Evolutionary conservation across 2,113 vertebrate species (phyloP).

Genomic region (Passer montanus): DNA sequence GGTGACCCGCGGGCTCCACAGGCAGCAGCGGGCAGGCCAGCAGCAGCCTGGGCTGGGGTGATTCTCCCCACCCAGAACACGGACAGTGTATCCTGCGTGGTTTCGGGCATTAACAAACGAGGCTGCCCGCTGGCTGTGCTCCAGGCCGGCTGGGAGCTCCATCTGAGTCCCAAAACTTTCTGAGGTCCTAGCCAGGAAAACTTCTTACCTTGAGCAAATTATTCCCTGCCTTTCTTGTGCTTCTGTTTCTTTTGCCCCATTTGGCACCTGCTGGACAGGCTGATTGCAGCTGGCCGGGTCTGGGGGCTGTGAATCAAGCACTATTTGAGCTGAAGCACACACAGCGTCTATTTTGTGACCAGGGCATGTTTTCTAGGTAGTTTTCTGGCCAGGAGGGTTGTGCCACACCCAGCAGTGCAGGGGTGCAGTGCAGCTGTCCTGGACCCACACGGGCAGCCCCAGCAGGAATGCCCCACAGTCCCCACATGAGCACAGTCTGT

Average conservation of each 20-base stretch:
- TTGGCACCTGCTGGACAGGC: background rate
- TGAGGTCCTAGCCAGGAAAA: background rate
- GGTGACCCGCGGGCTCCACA: background rate
- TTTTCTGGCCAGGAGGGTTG: background rate
- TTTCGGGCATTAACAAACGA: background rate
- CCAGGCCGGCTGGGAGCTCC: background rate
- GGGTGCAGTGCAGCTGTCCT: background rate
- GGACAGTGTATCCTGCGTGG: rapidly evolving
- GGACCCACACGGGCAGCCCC: background rate
- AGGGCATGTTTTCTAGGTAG: background rate
- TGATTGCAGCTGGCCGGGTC: background rate
- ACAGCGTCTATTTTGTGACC: rapidly evolving
- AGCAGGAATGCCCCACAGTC: background rate
- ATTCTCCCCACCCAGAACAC: rapidly evolving
- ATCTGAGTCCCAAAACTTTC: background rate
- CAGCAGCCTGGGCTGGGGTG: rapidly evolving
- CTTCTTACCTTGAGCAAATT: background rate
- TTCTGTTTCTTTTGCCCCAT: background rate
- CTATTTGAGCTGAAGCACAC: background rate
- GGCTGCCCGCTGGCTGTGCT: background rate
- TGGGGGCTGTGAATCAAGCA: background rate
- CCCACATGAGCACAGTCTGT: rapidly evolving
- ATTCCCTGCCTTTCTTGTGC: background rate
- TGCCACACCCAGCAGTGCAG: background rate
- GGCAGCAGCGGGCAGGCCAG: background rate